Conservation (phyloP, 2,113 vertebrate genomes). For the Sylvicapra grimmia region DNA sequence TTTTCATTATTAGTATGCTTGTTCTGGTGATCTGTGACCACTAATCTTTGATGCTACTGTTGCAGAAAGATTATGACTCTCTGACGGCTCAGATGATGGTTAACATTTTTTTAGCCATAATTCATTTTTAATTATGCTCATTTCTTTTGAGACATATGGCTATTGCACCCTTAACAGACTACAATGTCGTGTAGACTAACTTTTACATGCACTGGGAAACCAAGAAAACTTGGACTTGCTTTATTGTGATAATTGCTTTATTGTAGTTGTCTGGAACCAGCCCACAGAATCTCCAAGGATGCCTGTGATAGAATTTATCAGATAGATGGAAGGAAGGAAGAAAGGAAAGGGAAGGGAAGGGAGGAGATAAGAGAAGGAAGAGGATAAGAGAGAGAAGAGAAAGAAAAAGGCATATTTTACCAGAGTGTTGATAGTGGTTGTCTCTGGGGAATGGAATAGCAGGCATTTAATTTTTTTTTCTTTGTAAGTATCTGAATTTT, state of each 20-base stretch:
- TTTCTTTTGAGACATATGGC: background rate
- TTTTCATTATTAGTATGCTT: background rate
- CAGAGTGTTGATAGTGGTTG: background rate
- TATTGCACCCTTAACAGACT: background rate
- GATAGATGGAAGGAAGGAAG: background rate
- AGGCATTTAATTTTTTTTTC: background rate
- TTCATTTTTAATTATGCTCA: background rate
- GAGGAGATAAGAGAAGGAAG: too few relatives aligned
- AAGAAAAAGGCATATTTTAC: background rate
- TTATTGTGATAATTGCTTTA: background rate
- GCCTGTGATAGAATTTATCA: background rate
- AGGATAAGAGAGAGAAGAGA: background rate
- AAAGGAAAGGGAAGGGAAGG: accelerated
- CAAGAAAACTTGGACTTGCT: background rate
- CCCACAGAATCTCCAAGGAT: background rate
- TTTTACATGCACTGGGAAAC: background rate
- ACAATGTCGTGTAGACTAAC: background rate
- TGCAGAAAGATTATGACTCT: background rate
- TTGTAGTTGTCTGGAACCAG: background rate
- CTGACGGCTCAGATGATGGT: background rate
- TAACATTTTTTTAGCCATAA: background rate
- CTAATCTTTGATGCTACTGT: background rate
- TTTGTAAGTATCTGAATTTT: constrained; percentile 27
- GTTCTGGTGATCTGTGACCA: background rate
- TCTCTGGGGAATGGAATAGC: background rate